These are phyloP conservation scores for Microctenopoma steveboyesi DNA, from an alignment of 2,797 vertebrate genomes.

Conservation along the genomic window DNA sequence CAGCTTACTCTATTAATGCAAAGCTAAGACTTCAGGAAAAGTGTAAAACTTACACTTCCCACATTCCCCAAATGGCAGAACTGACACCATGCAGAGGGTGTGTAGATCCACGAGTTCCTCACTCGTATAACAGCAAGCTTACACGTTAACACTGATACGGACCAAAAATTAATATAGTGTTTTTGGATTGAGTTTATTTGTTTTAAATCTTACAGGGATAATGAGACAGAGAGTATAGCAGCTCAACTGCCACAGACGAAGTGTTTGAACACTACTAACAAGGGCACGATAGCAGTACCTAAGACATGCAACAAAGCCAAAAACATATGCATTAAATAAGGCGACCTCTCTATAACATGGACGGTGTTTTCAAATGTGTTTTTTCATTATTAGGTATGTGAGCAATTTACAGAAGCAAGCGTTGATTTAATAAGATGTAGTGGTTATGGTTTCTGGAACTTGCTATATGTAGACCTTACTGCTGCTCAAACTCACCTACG, in stretches of 20 bases:
- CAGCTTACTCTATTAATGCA: constrained; percentile 47
- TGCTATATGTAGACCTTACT: too few species aligned
- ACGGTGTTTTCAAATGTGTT: too few species aligned
- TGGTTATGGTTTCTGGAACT: too few species aligned
- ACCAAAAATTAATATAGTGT: constrained; percentile 11
- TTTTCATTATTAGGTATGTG: too few species aligned
- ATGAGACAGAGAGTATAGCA: not conserved
- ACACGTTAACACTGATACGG: constrained; percentile 29
- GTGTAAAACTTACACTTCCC: constrained; percentile 78
- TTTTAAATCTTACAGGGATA: not conserved
- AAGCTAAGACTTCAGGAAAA: constrained; percentile 49
- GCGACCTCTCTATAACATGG: too few species aligned
- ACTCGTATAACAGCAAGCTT: constrained; percentile 37
- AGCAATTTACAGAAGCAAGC: too few species aligned
- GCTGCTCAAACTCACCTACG: not conserved
- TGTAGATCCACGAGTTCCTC: constrained; percentile 63
- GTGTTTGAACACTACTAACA: not conserved
- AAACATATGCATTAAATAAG: not conserved
- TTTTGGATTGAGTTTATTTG: not conserved
- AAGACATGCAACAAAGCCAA: not conserved
- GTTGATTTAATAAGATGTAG: too few species aligned
- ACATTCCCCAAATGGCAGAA: constrained; percentile 83
- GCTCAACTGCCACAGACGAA: constrained; percentile 1
- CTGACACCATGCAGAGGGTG: constrained; percentile 69
- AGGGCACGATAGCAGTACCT: not conserved